Conservation (phyloP, 2,797 vertebrate species). For the Prionace glauca region DNA sequence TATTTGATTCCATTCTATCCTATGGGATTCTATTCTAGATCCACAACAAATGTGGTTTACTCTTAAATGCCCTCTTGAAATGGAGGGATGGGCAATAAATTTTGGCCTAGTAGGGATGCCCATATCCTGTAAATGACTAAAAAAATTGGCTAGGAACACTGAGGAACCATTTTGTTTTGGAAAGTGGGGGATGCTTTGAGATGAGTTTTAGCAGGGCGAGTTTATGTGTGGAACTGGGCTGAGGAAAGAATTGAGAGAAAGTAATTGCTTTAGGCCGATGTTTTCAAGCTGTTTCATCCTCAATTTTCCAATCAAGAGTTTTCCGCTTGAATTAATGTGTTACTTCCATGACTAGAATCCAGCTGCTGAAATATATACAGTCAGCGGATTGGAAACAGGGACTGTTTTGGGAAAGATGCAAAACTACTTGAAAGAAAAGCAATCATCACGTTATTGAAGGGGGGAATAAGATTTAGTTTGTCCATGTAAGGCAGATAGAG, state of each 20-base stretch:
- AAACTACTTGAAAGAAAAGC: background rate
- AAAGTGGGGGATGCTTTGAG: background rate
- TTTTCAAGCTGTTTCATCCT: background rate
- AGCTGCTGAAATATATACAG: background rate
- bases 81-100: no score
- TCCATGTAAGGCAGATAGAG: background rate
- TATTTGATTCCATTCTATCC: no score
- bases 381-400: background rate
- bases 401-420: background rate
- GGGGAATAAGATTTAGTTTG: background rate
- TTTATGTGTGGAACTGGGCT: background rate
- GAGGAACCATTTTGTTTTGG: no score
- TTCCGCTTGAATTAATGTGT: background rate
- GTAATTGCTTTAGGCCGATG: background rate
- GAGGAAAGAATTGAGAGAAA: background rate
- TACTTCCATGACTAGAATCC: background rate
- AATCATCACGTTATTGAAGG: background rate
- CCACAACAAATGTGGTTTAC: no score
- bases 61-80: no score
- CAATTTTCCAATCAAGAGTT: background rate
- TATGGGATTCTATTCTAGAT: background rate
- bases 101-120: no score
- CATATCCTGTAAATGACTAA: no score
- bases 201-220: background rate
- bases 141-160: background rate